These are phyloP conservation scores for Xenops minutus DNA, from an alignment of 2,797 vertebrate species.

Conservation along the genomic window DNA sequence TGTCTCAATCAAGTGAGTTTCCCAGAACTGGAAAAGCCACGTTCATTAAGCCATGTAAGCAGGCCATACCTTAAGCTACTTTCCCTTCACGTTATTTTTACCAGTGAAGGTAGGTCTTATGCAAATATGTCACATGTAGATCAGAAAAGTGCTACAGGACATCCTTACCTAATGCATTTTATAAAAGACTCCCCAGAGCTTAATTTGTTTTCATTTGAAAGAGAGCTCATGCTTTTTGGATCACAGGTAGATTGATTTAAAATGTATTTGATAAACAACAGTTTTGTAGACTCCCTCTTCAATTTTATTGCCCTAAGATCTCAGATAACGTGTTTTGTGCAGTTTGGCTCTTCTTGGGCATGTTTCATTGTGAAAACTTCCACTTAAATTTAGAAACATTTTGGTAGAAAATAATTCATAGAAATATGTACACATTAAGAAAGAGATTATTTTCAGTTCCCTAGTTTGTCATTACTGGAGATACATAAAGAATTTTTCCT, in stretches of 20 bases:
- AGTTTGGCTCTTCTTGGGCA: background rate
- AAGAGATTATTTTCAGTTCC: background rate
- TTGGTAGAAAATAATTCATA: background rate
- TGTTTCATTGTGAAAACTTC: background rate
- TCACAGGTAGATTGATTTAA: background rate
- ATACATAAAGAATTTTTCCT: background rate
- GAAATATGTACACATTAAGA: background rate
- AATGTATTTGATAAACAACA: background rate
- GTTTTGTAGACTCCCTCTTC: background rate
- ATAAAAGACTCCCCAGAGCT: background rate
- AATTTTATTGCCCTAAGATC: background rate
- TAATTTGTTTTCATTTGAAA: background rate
- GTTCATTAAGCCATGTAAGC: background rate
- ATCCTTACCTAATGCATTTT: background rate
- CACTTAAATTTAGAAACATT: background rate
- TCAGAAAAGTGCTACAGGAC: background rate
- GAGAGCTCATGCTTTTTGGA: background rate
- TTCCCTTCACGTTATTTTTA: background rate
- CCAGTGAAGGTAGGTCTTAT: background rate
- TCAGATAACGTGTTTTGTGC: background rate
- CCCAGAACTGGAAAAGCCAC: background rate
- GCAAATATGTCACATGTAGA: accelerated
- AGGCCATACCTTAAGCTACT: background rate
- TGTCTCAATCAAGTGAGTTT: background rate
- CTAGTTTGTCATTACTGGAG: background rate